Evolutionary conservation across 2,113 vertebrate species (phyloP).

Genomic region (Callopanchax toddi): DNA sequence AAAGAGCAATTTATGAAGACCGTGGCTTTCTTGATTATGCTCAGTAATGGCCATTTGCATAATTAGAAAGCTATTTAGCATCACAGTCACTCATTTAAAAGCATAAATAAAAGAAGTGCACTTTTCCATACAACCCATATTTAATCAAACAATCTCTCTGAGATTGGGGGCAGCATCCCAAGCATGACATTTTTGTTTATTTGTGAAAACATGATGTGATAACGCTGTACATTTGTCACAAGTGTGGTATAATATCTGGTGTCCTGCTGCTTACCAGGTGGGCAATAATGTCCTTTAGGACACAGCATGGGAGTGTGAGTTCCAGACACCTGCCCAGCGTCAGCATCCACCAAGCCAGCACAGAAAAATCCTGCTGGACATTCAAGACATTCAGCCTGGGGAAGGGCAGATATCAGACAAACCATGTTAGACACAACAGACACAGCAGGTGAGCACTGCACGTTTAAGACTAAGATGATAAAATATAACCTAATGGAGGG

Average conservation of each 20-base stretch:
- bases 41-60: conserved; percentile 36
- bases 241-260: conserved; percentile 1
- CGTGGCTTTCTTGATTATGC: conserved; percentile 29
- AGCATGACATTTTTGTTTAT: not conserved
- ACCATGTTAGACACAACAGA: conserved; percentile 4
- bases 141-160: not conserved
- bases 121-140: not conserved
- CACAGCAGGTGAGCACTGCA: no score
- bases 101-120: conserved; percentile 3
- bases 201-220: conserved; percentile 7
- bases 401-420: conserved; percentile 21
- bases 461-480: no score
- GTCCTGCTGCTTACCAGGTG: conserved; percentile 66
- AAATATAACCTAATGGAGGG: not conserved
- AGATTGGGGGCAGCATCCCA: not conserved
- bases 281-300: conserved; percentile 82
- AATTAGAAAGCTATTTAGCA: conserved; percentile 43
- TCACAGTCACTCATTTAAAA: conserved; percentile 21
- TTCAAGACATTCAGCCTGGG: conserved; percentile 74
- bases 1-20: conserved; percentile 39
- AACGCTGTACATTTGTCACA: conserved; percentile 4
- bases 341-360: conserved; percentile 50
- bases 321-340: conserved; percentile 57
- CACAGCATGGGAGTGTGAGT: conserved; percentile 71
- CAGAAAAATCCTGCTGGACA: conserved; percentile 85